These are phyloP conservation scores for Eupithecia exiguata DNA, from an alignment of 2,888 invertebrate species.

Conservation along the genomic window DNA sequence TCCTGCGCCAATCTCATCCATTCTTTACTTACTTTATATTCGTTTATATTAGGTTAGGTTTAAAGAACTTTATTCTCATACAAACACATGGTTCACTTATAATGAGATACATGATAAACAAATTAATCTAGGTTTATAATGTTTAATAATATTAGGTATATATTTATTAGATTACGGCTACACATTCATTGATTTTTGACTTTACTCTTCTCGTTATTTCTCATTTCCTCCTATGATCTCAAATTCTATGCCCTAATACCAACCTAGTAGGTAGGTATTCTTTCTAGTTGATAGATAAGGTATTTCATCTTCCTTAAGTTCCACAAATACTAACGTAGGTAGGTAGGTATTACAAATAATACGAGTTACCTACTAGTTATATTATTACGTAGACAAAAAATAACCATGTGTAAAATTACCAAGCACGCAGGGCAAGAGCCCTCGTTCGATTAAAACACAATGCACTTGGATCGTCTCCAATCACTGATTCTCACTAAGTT, in stretches of 20 bases:
- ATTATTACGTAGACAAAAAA: neutral
- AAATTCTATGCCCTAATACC: neutral
- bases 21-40: too few relatives aligned
- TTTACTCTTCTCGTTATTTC: neutral
- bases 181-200: neutral
- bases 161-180: neutral
- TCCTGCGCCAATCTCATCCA: too few relatives aligned
- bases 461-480: slow-evolving; percentile 70
- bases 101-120: too few relatives aligned
- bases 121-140: too few relatives aligned
- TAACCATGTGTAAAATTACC: slow-evolving; percentile 54
- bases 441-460: slow-evolving; percentile 61
- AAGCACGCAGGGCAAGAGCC: slow-evolving; percentile 57
- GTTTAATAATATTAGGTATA: too few relatives aligned
- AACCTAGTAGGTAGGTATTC: neutral
- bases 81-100: too few relatives aligned
- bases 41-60: too few relatives aligned
- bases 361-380: neutral
- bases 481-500: slow-evolving; percentile 57
- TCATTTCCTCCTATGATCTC: neutral
- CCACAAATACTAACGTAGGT: neutral
- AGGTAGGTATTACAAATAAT: neutral
- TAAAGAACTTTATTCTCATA: too few relatives aligned
- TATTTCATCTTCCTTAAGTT: neutral
- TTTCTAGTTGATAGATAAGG: neutral